A percentile compares a stretch with the other conserved stretches of the same genome.
Evolutionary conservation across 2,888 invertebrate species (phyloP).

Genomic region (Sinelater perroti): DNA sequence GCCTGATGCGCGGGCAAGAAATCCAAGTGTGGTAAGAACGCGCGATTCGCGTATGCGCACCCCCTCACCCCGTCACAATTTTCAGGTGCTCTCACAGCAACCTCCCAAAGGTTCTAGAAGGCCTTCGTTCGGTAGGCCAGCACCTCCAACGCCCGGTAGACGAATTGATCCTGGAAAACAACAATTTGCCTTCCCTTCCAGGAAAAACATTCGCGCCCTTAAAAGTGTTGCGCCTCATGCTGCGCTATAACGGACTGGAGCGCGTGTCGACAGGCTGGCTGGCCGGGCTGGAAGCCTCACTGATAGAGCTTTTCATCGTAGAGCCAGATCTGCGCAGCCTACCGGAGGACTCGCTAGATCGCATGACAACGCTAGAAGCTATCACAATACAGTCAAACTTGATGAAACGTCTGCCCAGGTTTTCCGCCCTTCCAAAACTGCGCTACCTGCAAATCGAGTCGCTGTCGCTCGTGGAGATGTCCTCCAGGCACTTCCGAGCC

Average conservation of each 20-base stretch:
- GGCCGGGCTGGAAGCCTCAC: slow-evolving; percentile 76
- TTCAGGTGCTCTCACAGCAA: slow-evolving; percentile 95
- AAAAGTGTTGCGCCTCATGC: slow-evolving; percentile 80
- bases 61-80: background rate
- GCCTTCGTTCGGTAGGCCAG: slow-evolving; percentile 74
- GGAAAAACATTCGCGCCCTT: slow-evolving; percentile 81
- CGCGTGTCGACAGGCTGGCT: slow-evolving; percentile 84
- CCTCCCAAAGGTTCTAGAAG: slow-evolving; percentile 77
- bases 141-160: slow-evolving; percentile 77
- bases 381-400: slow-evolving; percentile 82
- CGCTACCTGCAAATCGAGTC: slow-evolving; percentile 80
- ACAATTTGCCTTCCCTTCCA: slow-evolving; percentile 84
- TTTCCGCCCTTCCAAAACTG: slow-evolving; percentile 75
- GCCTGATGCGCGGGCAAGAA: slow-evolving; percentile 79
- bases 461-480: slow-evolving; percentile 70
- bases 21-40: slow-evolving; percentile 84
- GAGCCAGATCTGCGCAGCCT: slow-evolving; percentile 83
- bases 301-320: slow-evolving; percentile 85
- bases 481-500: slow-evolving; percentile 74
- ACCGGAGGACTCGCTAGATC: slow-evolving; percentile 79
- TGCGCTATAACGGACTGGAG: slow-evolving; percentile 84
- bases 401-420: slow-evolving; percentile 77
- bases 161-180: slow-evolving; percentile 87
- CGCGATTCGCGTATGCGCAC: background rate
- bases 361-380: slow-evolving; percentile 80